Base-by-base conservation (phyloP, 2,797 vertebrate genomes). In the Emys orbicularis region DNA sequence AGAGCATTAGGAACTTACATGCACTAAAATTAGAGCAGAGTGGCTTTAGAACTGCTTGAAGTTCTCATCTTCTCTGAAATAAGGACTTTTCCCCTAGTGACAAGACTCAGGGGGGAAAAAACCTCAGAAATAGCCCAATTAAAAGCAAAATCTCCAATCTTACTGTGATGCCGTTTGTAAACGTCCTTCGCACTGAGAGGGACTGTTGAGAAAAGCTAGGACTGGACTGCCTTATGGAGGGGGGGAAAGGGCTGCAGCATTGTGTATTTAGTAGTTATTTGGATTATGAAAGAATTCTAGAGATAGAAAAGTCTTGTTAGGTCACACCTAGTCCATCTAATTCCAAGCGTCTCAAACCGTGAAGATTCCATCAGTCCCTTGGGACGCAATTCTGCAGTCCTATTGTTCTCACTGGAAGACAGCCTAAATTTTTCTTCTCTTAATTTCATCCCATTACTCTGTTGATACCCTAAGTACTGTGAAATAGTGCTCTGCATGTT, bases 41-140 rank as follows among this genome's bases (percentile, higher is more conserved):
- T 2, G 90, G 68, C 80, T 84, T 47, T 57, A 27, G 86, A 19
- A 23, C 59, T 6, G 79, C 91, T 81, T 81, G 4, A 37, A 2
- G 29, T 86, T 49, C 83, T 47, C 86, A 82, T 52, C 68, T 84
- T 56, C 27, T 6, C 83, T 18, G 52, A 96, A 96, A 93, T 54
- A 57, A 96, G 93, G 93, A 41, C 90, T 91, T 56, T 56, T 61
- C 84, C 95, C 87, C 87, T 57, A 81, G 88, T 54, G 95, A 82
- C 88, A 53, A 25, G n/a, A 5, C 59, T 87, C 84, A 53, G 87
- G 80, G 57, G 16, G 76, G 72, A 19, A 41, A 65, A 57, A 27
- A 27, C 72, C 94, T 87, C 41, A 5, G 86, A 86, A 83, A 2
- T 72, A 94, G 84, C 53, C 84, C 91, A 87, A 34, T 85, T 92